phyloP scores from a whole-genome alignment of 2,888 invertebrate species.

The Antitype chi region DNA sequence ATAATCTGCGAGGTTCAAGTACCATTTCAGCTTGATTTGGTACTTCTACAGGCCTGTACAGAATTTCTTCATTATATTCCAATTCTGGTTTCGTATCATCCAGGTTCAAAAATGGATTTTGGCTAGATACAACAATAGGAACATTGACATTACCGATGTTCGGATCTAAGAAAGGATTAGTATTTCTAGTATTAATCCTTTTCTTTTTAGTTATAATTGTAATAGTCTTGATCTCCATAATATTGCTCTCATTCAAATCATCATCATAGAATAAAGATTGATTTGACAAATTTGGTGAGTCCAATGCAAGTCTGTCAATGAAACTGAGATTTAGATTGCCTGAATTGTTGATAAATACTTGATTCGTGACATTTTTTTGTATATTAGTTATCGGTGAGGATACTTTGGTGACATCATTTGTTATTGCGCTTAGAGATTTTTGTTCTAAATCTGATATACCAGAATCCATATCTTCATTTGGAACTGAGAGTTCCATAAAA shows the following conservation, averaged over 20 bases:
- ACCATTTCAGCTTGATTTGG: slow-evolving; percentile 63
- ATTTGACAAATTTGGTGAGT: slow-evolving; percentile 83
- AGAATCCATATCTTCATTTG: slow-evolving; percentile 66
- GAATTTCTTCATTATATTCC: slow-evolving; percentile 78
- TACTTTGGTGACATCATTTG: slow-evolving; percentile 65
- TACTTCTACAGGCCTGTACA: slow-evolving; percentile 67
- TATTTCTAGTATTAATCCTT: slow-evolving; percentile 77
- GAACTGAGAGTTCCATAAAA: slow-evolving; percentile 60
- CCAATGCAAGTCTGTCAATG: slow-evolving; percentile 85
- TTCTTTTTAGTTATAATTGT: slow-evolving; percentile 87
- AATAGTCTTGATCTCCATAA: slow-evolving; percentile 90
- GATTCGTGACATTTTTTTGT: slow-evolving; percentile 81
- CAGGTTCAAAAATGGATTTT: slow-evolving; percentile 82
- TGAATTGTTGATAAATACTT: slow-evolving; percentile 82
- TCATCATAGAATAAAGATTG: slow-evolving; percentile 86
- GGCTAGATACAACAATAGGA: slow-evolving; percentile 47
- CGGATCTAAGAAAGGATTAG: slow-evolving; percentile 87
- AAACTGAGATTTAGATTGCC: slow-evolving; percentile 86
- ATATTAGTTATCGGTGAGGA: slow-evolving; percentile 75
- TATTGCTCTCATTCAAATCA: slow-evolving; percentile 89
- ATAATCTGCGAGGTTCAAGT: slow-evolving; percentile 82
- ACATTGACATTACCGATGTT: slow-evolving; percentile 71
- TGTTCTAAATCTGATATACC: slow-evolving; percentile 80
- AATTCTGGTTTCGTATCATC: slow-evolving; percentile 72
- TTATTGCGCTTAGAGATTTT: slow-evolving; percentile 71